These are phyloP conservation scores for Pocillopora meandrina DNA, from an alignment of 92 coral and sea anemone species.

Conservation along the genomic window DNA sequence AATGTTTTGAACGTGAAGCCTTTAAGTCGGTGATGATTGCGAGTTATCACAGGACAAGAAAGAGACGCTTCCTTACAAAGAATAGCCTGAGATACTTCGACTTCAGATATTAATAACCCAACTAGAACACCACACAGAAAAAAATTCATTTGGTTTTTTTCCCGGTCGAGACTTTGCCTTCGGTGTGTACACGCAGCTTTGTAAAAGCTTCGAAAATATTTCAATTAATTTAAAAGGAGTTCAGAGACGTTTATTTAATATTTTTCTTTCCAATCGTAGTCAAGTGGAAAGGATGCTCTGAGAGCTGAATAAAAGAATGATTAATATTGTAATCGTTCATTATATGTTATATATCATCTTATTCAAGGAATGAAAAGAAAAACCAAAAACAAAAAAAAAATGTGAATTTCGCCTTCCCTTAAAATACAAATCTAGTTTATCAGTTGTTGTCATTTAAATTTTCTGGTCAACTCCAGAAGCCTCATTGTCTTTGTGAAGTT, in stretches of 20 bases:
- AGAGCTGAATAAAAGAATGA: no score
- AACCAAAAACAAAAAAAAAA: no score
- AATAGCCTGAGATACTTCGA: not conserved
- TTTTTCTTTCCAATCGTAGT: no score
- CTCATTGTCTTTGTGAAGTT: no score
- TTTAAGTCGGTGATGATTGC: slow-evolving; percentile 5
- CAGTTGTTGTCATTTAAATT: no score
- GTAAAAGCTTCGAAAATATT: not conserved
- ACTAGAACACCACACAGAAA: not conserved
- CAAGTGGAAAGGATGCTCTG: no score
- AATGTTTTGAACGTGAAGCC: slow-evolving; percentile 9
- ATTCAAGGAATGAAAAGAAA: no score
- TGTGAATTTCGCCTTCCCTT: no score
- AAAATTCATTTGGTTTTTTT: not conserved
- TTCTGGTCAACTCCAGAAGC: no score
- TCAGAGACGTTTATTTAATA: not conserved
- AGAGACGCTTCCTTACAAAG: not conserved
- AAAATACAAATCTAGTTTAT: no score
- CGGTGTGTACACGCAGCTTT: not conserved
- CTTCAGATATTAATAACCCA: not conserved
- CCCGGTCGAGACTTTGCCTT: not conserved
- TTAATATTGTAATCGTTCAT: no score
- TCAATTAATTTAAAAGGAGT: not conserved
- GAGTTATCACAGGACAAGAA: slow-evolving; percentile 8
- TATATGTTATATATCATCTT: no score